These are phyloP conservation scores for Amaurobius ferox DNA, from an alignment of 2,888 invertebrate genomes.

Conservation along the genomic window DNA sequence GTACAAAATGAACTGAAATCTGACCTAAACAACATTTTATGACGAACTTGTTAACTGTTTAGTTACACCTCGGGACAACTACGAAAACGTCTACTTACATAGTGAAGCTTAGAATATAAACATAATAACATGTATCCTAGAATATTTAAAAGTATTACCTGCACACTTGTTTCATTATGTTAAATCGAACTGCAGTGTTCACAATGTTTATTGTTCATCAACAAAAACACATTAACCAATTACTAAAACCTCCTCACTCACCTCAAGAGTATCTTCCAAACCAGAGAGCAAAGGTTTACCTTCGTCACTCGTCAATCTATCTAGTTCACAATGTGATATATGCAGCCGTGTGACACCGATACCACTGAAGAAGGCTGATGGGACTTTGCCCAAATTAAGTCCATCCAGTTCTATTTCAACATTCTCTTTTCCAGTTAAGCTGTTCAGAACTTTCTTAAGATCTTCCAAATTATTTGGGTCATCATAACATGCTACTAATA, in stretches of 20 bases:
- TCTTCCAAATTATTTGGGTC: neutral
- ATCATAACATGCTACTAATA: neutral
- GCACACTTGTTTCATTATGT: too few species aligned
- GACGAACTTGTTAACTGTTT: too few species aligned
- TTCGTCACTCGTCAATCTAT: neutral
- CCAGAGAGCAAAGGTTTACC: slow-evolving; percentile 13
- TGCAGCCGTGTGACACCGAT: neutral
- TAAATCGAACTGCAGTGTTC: too few species aligned
- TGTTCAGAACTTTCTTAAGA: neutral
- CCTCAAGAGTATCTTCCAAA: slow-evolving; percentile 37
- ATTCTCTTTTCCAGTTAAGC: neutral
- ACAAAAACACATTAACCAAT: too few species aligned
- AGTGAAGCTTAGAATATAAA: too few species aligned
- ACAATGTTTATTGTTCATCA: too few species aligned
- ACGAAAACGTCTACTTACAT: too few species aligned
- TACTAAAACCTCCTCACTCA: neutral
- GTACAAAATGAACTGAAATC: too few species aligned
- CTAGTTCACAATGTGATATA: slow-evolving; percentile 22
- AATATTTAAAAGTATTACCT: too few species aligned
- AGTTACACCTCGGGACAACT: too few species aligned
- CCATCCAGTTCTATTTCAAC: neutral
- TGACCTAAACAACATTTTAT: too few species aligned
- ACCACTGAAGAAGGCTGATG: neutral
- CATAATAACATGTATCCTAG: too few species aligned
- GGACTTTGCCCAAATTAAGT: neutral